Evolutionary conservation across 2,797 vertebrate genomes (phyloP).

Genomic region (Glossophaga mutica): DNA sequence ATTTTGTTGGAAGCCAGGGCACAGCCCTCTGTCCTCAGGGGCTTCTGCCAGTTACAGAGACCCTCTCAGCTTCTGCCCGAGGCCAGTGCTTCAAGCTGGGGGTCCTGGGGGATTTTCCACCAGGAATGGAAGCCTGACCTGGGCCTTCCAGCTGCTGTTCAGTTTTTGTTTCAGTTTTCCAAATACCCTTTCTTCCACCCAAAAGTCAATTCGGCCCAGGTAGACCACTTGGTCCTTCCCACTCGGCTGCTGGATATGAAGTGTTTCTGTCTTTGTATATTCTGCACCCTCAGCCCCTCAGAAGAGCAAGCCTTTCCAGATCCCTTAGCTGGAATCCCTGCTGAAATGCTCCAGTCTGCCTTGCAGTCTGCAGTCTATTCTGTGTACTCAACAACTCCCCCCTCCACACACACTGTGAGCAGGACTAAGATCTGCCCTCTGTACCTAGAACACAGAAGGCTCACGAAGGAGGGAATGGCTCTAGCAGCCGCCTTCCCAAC

Average conservation of each 20-base stretch:
- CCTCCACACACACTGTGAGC: rapidly evolving
- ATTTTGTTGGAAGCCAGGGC: not conserved
- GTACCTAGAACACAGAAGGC: not conserved
- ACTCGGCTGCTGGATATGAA: rapidly evolving
- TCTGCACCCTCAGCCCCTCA: not conserved
- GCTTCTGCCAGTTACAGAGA: not conserved
- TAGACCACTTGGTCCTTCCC: not conserved
- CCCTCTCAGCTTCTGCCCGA: not conserved
- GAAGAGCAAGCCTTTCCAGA: not conserved
- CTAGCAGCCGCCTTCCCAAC: not conserved
- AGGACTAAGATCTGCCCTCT: not conserved
- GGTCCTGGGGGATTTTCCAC: not conserved
- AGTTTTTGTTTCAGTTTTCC: not conserved
- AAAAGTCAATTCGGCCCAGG: not conserved
- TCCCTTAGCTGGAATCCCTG: not conserved
- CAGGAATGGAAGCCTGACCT: not conserved
- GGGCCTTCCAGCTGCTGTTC: not conserved
- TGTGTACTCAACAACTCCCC: not conserved
- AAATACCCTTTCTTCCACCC: not conserved
- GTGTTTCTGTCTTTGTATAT: not conserved
- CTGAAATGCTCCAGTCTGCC: not conserved
- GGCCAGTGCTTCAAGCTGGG: not conserved
- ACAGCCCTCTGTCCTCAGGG: not conserved
- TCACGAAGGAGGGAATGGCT: not conserved
- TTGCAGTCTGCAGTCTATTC: rapidly evolving